These are phyloP conservation scores for Amiota mariae DNA, from an alignment of 2,888 invertebrate species.

Conservation along the genomic window DNA sequence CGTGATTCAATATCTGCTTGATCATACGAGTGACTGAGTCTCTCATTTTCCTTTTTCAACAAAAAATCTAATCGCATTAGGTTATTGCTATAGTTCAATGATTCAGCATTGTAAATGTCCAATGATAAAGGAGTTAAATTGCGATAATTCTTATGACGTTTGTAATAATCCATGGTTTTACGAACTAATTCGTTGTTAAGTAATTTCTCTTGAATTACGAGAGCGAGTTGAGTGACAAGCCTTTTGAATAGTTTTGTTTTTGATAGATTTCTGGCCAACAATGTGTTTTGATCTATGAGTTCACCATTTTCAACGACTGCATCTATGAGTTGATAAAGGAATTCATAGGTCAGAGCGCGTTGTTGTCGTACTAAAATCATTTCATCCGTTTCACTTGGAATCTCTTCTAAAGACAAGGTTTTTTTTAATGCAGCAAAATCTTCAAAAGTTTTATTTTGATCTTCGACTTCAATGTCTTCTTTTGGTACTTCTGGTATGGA, in stretches of 20 bases:
- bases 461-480: conserved; percentile 30
- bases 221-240: neutral
- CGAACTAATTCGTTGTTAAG: conserved; percentile 45
- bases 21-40: conserved; percentile 32
- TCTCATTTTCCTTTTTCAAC: conserved; percentile 29
- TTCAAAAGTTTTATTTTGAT: conserved; percentile 27
- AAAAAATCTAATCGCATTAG: conserved; percentile 50
- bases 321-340: conserved; percentile 48
- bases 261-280: conserved; percentile 50
- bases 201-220: conserved; percentile 4
- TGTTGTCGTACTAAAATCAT: conserved; percentile 9
- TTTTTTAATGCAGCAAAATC: neutral
- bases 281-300: conserved; percentile 31
- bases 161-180: conserved; percentile 59
- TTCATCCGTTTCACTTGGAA: conserved; percentile 1
- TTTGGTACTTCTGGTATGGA: neutral
- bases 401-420: too few species aligned
- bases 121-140: conserved; percentile 33
- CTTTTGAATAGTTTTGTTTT: conserved; percentile 46
- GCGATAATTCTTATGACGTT: conserved; percentile 54
- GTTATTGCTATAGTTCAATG: conserved; percentile 41
- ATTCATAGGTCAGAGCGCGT: conserved; percentile 34
- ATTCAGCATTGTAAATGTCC: neutral
- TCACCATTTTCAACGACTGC: conserved; percentile 48
- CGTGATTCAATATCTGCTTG: conserved; percentile 41